phyloP scores from a whole-genome alignment of 2,113 vertebrate genomes.

The Boulengeromyrus knoepffleri region DNA sequence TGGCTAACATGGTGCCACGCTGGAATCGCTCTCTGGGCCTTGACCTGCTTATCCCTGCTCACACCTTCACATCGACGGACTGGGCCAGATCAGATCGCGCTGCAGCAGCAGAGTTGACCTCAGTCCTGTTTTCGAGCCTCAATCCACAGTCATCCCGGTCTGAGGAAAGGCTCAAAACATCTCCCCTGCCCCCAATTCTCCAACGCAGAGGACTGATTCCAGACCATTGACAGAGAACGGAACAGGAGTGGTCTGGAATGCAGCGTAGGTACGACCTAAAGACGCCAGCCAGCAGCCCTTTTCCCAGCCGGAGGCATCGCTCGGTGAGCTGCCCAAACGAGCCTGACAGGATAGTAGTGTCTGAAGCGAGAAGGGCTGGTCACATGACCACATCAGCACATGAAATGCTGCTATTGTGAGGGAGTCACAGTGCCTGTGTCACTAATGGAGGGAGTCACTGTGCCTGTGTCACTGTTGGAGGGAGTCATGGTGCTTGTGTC shows the following conservation, averaged over 20 bases:
- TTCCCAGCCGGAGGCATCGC: background rate
- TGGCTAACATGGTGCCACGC: background rate
- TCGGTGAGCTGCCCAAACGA: background rate
- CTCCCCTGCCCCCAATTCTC: background rate
- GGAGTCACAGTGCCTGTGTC: background rate
- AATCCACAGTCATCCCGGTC: background rate
- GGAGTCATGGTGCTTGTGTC: background rate
- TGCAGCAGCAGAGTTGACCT: background rate
- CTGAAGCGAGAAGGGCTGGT: background rate
- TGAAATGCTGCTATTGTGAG: background rate
- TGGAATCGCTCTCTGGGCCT: background rate
- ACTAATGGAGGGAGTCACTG: background rate
- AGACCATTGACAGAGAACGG: background rate
- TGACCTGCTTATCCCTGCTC: background rate
- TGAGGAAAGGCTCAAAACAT: background rate
- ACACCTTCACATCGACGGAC: background rate
- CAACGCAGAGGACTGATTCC: background rate
- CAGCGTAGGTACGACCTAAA: no score
- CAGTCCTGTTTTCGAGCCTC: background rate
- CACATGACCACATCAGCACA: background rate
- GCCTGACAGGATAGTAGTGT: background rate
- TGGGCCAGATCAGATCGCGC: background rate
- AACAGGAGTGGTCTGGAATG: background rate
- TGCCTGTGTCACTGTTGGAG: background rate
- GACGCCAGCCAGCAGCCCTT: background rate